Evolutionary conservation across 2,888 invertebrate genomes (phyloP), one percentile per base, ranked within the genome.

Genomic region (Melinaea marsaeus): DNA sequence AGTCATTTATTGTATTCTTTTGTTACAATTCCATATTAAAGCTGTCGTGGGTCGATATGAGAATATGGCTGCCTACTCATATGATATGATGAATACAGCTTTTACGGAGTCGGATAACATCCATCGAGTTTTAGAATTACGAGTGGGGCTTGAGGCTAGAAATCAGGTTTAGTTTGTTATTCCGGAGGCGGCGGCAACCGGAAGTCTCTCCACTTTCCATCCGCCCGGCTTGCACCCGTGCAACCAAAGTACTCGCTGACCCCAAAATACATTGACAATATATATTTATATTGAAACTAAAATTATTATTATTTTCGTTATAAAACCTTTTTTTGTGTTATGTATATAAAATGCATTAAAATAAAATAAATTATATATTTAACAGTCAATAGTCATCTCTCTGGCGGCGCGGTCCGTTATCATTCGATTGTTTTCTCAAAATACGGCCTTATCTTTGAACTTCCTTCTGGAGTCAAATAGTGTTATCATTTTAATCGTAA

Each of bases 81-180:
- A 51, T 7, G 7, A 51, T 5, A 3, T 51, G 45, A 45, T 7
- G 4, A 13, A 6, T 32, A 13, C 11, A 6, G 34, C 45, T 47
- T 33, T 42, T 46, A 37, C 22, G 13, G 33, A 48, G 9, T 13
- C 2, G 33, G 2, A 22, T 22, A 22, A 22, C 42, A 34, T 13
- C 79, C 79, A 80, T 79, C 76, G 76, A 79, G 81, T 60, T 45
- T 56, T 33, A 32, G 60, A 60, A 60, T 57, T 57, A 61, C 83
- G 80, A 79, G 79, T 77, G 81, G 79, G 83, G 80, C 84, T 84
- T 83, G 84, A 84, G 48, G 4, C 22, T 90, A 88, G 88, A 90
- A 90, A 90, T 90, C 90, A 88, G 90, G 90, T 89, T 90, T 84
- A 85, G 82, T 86, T 90, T 90, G 87, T 86, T 88, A 90, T 90